A percentile compares a stretch with the other conserved stretches of the same genome.
Conservation (phyloP, 2,113 vertebrate genomes). For the Toxostoma redivivum region DNA sequence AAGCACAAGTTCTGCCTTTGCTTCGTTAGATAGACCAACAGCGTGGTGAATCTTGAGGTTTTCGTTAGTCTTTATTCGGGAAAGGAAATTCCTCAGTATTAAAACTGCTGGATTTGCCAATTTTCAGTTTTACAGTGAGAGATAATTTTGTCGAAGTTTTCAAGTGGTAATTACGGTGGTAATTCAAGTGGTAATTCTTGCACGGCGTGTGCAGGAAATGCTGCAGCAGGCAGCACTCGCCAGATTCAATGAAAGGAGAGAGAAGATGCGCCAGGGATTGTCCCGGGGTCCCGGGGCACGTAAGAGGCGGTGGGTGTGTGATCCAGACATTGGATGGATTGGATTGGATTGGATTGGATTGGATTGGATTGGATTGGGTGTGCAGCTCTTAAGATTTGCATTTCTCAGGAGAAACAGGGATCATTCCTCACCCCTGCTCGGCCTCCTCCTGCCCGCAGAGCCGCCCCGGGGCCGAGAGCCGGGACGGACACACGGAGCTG, state of each 20-base stretch:
- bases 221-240: neutral
- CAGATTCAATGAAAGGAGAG: no score
- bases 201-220: neutral
- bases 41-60: neutral
- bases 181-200: neutral
- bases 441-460: neutral
- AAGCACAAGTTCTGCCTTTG: neutral
- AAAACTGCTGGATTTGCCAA: neutral
- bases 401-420: neutral
- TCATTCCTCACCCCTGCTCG: neutral
- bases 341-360: no score
- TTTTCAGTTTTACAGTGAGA: neutral
- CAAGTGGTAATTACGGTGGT: neutral
- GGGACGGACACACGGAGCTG: fast-evolving
- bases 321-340: neutral
- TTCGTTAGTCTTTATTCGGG: neutral
- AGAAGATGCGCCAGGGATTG: neutral
- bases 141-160: neutral
- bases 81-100: neutral
- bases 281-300: neutral
- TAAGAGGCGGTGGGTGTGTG: no score
- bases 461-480: fast-evolving
- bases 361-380: no score
- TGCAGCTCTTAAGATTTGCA: neutral
- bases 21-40: neutral